Base-by-base conservation (phyloP, 2,888 invertebrate genomes). In the Apotomis capreana region DNA sequence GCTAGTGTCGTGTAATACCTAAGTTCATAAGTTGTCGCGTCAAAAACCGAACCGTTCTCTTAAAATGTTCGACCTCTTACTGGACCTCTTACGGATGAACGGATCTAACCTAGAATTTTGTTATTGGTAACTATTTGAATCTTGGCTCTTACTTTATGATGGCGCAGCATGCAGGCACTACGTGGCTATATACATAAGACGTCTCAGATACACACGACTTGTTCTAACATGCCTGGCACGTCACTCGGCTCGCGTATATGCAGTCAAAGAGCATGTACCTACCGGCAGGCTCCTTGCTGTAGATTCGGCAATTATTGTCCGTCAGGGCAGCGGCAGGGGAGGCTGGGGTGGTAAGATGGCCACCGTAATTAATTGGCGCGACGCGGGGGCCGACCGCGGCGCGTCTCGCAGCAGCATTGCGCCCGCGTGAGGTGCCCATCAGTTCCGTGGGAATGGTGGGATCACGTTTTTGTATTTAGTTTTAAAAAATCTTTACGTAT, bases 361-460 rank as follows among this genome's bases (percentile, higher is more conserved):
- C 92, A 90, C 92, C 92, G 91, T 92, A 92, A 92, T 92, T 92
- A 92, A 92, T 92, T 92, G 92, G 91, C 91, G 90, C 91, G 91
- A 92, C 92, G 92, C 92, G 89, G 91, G 89, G 91, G 89, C 89
- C 91, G 89, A 89, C 91, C 91, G 90, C 91, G 90, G 87, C 90
- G 88, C 89, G 90, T 88, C 89, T 88, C 88, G 86, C 84, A 87
- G 86, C 91, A 90, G 89, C 88, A 87, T 87, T 88, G 90, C 90
- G 88, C 89, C 83, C 89, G 90, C 87, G 89, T 78, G 74, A 5
- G 70, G 79, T 78, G 74, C 40, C 83, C 77, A 82, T 40, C 67
- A 0, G 70, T 77, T 69, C 3, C 57, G 15, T 59, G 49, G n/a
- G 57, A 26, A 26, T 26, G 40, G 3, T 40, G 40, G 6, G 40